These are phyloP conservation scores for Eupithecia pulchellata DNA, from an alignment of 2,888 invertebrate species.

Conservation along the genomic window DNA sequence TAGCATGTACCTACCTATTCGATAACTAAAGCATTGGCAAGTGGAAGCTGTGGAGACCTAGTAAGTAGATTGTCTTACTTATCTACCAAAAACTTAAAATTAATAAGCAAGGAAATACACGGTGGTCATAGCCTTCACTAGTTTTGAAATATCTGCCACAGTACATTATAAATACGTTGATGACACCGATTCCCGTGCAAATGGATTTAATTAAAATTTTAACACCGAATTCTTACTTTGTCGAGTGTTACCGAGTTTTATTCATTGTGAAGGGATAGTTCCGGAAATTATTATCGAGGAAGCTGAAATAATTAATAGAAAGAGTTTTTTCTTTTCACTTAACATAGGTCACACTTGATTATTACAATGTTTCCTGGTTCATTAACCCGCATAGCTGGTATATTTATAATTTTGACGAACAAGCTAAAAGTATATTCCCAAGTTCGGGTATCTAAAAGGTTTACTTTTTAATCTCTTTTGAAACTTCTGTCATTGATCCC, in stretches of 20 bases:
- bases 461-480: slow-evolving; percentile 1
- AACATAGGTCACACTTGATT: neutral
- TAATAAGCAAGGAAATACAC: neutral
- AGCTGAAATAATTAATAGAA: neutral
- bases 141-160: neutral
- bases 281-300: neutral
- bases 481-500: neutral
- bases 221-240: neutral
- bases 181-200: neutral
- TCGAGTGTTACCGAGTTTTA: too few relatives aligned
- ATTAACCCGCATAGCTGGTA: neutral
- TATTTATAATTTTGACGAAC: neutral
- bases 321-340: neutral
- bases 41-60: neutral
- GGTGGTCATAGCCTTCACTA: neutral
- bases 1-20: neutral
- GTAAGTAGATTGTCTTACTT: neutral
- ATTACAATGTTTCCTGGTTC: neutral
- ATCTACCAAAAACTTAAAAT: neutral
- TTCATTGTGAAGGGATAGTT: neutral
- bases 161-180: neutral
- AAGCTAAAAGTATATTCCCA: neutral
- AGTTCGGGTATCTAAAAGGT: neutral
- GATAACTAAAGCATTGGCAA: neutral
- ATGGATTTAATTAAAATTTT: neutral